These are phyloP conservation scores for Vimba vimba DNA, from an alignment of 2,113 vertebrate species.

Conservation along the genomic window DNA sequence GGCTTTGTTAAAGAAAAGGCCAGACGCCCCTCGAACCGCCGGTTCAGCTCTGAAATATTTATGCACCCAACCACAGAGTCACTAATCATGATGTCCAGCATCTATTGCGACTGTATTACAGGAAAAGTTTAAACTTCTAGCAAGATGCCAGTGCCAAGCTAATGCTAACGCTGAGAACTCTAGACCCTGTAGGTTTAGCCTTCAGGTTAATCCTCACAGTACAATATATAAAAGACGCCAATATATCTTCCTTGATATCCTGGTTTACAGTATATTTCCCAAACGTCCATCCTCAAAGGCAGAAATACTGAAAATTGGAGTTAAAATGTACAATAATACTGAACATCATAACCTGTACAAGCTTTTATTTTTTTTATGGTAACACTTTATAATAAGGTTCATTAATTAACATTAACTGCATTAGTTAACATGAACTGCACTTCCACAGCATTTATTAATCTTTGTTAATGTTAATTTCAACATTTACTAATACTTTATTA, in stretches of 20 bases:
- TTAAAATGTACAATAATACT: neutral
- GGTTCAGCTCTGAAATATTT: conserved; percentile 16
- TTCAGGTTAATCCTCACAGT: neutral
- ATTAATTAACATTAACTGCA: too few relatives aligned
- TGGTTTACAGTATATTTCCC: neutral
- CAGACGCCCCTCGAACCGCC: neutral
- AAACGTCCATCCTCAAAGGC: neutral
- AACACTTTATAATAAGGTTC: too few relatives aligned
- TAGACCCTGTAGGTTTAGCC: neutral
- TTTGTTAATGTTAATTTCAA: too few relatives aligned
- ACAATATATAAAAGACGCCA: neutral
- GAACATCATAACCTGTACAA: neutral
- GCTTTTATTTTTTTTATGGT: too few relatives aligned
- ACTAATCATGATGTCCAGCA: neutral
- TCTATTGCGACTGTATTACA: neutral
- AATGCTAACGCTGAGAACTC: neutral
- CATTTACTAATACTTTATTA: too few relatives aligned
- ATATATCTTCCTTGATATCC: neutral
- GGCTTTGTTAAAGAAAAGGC: conserved; percentile 35
- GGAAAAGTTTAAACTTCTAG: neutral
- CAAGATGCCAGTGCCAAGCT: neutral
- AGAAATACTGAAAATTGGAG: neutral
- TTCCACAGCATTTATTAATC: too few relatives aligned
- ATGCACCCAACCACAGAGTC: conserved; percentile 1
- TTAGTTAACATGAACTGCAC: too few relatives aligned